Percentiles rank a stretch among this genome's conserved stretches.
Evolutionary conservation across 2,888 invertebrate species (phyloP).

Genomic region (Drosophila siamana): DNA sequence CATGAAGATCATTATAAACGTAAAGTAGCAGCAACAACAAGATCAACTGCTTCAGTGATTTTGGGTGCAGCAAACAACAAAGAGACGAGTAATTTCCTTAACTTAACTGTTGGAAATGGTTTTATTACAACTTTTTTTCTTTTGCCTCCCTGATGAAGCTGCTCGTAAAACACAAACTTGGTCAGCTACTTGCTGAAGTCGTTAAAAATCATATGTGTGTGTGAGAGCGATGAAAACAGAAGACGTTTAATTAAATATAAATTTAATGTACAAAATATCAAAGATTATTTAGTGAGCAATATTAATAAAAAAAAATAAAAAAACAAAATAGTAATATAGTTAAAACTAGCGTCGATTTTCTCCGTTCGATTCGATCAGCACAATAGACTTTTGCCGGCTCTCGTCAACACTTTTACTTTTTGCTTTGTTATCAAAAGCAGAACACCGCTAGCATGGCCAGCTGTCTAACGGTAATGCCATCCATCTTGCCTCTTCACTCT

Average conservation of each 20-base stretch:
- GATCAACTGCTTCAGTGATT: constrained; percentile 51
- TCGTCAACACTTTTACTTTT: constrained; percentile 64
- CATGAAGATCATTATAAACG: constrained; percentile 18
- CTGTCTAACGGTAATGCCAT: constrained; percentile 51
- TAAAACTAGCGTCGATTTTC: constrained; percentile 12
- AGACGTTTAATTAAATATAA: constrained; percentile 29
- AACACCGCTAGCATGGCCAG: constrained; percentile 62
- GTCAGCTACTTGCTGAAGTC: not conserved
- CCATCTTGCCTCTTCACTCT: constrained; percentile 6
- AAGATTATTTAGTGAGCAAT: not conserved
- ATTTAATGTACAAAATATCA: not conserved
- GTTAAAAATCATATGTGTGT: not conserved
- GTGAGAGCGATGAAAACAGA: not conserved
- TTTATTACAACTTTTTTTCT: constrained; percentile 13
- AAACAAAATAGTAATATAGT: too few species aligned
- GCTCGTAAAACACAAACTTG: constrained; percentile 31
- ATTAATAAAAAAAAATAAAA: not conserved
- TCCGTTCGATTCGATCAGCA: constrained; percentile 2
- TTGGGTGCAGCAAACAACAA: constrained; percentile 52
- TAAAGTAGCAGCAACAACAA: constrained; percentile 12
- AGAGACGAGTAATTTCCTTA: constrained; percentile 32
- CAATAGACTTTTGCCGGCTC: not conserved
- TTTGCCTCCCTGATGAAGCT: constrained; percentile 25
- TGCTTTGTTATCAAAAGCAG: constrained; percentile 68
- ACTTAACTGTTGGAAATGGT: constrained; percentile 35